A percentile compares a stretch with the other conserved stretches of the same genome.
These are phyloP conservation scores for Urocolius indicus DNA, from an alignment of 2,113 vertebrate genomes.

Conservation along the genomic window DNA sequence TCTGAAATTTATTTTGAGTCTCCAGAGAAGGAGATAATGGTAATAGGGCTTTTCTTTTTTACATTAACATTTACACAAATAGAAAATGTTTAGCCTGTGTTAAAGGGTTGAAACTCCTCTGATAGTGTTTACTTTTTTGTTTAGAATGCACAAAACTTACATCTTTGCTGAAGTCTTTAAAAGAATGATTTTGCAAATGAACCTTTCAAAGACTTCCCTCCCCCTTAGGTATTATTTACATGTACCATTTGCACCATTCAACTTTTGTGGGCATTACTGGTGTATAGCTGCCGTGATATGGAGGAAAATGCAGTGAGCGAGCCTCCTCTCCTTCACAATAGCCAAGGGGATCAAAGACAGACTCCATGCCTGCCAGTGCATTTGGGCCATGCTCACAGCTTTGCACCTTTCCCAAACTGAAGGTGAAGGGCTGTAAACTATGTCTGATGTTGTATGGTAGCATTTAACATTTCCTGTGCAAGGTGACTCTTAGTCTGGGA, in stretches of 20 bases:
- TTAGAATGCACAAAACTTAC: not conserved
- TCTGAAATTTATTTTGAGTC: conserved; percentile 14
- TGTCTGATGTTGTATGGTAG: fast-evolving
- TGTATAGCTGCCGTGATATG: not conserved
- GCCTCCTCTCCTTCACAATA: not conserved
- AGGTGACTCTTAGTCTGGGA: not conserved
- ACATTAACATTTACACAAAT: not conserved
- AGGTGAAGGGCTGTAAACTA: not conserved
- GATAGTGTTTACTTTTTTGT: not conserved
- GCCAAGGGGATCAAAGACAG: not conserved
- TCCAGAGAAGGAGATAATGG: not conserved
- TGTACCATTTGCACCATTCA: fast-evolving
- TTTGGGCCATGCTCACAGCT: not conserved
- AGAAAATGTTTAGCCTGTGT: not conserved
- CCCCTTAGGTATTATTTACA: not conserved
- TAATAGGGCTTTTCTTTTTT: not conserved
- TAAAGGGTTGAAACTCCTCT: not conserved
- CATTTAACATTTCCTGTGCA: not conserved
- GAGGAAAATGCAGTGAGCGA: not conserved
- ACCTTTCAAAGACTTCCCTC: not conserved
- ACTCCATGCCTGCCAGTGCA: fast-evolving
- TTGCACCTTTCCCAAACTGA: not conserved
- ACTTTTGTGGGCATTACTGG: not conserved
- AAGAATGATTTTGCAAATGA: not conserved
- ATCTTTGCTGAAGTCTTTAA: not conserved